A percentile compares a stretch with the other conserved stretches of the same genome.
These are phyloP conservation scores for Pecten maximus DNA, from an alignment of 2,888 invertebrate genomes.

Conservation along the genomic window DNA sequence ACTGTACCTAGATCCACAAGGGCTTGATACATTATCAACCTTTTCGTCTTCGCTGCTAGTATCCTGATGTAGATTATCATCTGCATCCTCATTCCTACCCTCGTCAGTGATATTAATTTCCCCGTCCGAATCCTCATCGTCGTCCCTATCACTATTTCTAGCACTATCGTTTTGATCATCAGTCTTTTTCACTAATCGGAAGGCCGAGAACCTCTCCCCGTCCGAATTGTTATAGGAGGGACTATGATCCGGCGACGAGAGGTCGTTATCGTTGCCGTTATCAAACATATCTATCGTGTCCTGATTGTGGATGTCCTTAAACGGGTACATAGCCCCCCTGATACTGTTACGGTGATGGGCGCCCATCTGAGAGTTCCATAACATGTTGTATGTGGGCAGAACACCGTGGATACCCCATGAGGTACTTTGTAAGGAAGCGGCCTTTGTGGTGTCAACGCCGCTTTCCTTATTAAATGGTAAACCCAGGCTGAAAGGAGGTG, in stretches of 20 bases:
- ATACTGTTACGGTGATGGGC: constrained; percentile 38
- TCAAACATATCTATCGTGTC: constrained; percentile 9
- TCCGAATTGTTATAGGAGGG: constrained; percentile 49
- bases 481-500: constrained; percentile 61
- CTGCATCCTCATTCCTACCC: constrained; percentile 18
- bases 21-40: neutral
- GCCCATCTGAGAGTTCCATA: constrained; percentile 66
- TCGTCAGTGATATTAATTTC: constrained; percentile 42
- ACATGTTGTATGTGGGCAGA: constrained; percentile 68
- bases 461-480: constrained; percentile 62
- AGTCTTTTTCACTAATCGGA: constrained; percentile 54
- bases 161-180: neutral
- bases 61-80: neutral
- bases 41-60: constrained; percentile 7
- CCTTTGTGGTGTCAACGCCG: constrained; percentile 54
- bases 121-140: neutral
- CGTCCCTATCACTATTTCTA: neutral
- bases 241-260: constrained; percentile 47
- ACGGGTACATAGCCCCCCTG: constrained; percentile 42
- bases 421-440: constrained; percentile 39
- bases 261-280: constrained; percentile 39
- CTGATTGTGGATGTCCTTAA: constrained; percentile 35
- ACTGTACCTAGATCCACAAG: neutral
- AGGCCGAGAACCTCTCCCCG: constrained; percentile 61
- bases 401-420: constrained; percentile 51